Conservation (phyloP, 2,888 invertebrate species). For the Ennomos quercinarius region DNA sequence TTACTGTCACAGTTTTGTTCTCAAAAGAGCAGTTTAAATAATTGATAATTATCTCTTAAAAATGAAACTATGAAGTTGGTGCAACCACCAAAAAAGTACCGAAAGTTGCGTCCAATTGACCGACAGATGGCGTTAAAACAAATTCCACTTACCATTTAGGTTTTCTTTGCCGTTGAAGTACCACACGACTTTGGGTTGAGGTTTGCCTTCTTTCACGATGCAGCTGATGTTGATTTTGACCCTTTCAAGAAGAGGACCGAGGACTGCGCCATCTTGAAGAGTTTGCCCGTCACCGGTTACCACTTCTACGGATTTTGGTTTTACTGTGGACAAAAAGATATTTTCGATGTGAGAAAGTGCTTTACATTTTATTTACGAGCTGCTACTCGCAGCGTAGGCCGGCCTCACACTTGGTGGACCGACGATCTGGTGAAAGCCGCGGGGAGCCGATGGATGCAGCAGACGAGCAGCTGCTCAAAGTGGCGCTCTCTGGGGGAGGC, state of each 20-base stretch:
- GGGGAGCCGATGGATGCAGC: too few relatives aligned
- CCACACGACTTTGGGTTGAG: slow-evolving; percentile 94
- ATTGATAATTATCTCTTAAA: too few relatives aligned
- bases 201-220: slow-evolving; percentile 92
- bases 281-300: slow-evolving; percentile 87
- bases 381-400: not conserved
- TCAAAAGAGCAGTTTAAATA: too few relatives aligned
- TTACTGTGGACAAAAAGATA: slow-evolving; percentile 87
- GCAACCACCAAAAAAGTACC: too few relatives aligned
- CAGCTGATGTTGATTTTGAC: slow-evolving; percentile 89
- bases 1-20: too few relatives aligned
- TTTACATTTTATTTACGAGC: not conserved
- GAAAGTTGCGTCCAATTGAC: not conserved
- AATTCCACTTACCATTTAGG: slow-evolving; percentile 79
- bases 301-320: slow-evolving; percentile 91
- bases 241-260: slow-evolving; percentile 90
- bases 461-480: too few relatives aligned
- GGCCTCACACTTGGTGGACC: too few relatives aligned
- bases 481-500: too few relatives aligned
- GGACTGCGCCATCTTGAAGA: slow-evolving; percentile 86
- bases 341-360: not conserved
- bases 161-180: slow-evolving; percentile 90
- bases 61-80: too few relatives aligned
- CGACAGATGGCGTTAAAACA: slow-evolving; percentile 6
- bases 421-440: too few relatives aligned